Conservation (phyloP, 2,888 invertebrate species). For the Biston betularia region DNA sequence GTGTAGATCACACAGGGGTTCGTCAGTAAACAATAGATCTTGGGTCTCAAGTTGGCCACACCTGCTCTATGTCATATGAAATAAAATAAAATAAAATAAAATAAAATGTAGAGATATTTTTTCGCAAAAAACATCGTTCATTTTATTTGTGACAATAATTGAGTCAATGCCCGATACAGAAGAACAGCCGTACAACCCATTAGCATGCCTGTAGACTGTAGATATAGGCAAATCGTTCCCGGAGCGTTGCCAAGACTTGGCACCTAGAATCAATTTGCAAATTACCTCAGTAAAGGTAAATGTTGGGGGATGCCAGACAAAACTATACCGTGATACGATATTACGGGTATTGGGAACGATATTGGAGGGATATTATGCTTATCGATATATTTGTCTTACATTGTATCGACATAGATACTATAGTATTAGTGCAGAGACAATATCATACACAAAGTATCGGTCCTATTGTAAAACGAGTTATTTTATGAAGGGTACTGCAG, state of each 20-base stretch:
- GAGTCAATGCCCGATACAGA: background rate
- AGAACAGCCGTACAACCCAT: conserved; percentile 23
- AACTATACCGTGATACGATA: conserved; percentile 20
- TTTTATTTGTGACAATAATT: conserved; percentile 3
- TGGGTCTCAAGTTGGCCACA: no score
- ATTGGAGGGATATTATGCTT: conserved; percentile 24
- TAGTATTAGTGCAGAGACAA: no score
- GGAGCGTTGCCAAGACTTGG: conserved; percentile 55
- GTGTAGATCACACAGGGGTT: no score
- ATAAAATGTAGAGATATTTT: background rate
- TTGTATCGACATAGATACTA: no score
- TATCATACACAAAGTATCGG: no score
- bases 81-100: no score
- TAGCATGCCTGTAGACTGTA: conserved; percentile 21
- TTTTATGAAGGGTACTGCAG: no score
- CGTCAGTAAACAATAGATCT: no score
- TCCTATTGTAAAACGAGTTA: no score
- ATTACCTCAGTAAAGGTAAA: conserved; percentile 51
- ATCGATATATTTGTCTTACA: conserved; percentile 9
- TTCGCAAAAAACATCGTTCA: background rate
- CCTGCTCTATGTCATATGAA: no score
- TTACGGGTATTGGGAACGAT: conserved; percentile 10
- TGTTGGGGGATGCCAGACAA: conserved; percentile 31
- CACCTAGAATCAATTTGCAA: conserved; percentile 61
- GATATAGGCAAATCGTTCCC: conserved; percentile 30